These are phyloP conservation scores for Eriocheir sinensis DNA, from an alignment of 1,140 invertebrate species.

Conservation along the genomic window DNA sequence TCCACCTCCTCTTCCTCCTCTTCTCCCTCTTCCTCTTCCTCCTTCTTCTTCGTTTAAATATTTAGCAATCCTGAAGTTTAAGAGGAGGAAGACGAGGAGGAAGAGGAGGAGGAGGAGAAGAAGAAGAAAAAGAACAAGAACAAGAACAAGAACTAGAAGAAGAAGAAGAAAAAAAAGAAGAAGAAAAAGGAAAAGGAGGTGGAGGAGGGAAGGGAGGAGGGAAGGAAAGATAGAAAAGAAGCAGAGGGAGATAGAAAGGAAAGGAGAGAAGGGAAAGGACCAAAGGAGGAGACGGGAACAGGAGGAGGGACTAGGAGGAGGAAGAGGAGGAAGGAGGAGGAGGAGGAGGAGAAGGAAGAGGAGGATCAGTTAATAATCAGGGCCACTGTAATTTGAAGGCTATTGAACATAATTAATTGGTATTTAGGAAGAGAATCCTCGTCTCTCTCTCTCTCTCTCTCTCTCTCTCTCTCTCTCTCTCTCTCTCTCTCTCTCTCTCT, in stretches of 20 bases:
- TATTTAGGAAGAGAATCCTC: no score
- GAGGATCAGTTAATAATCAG: neutral
- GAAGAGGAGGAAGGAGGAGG: neutral
- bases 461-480: no score
- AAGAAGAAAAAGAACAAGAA: neutral
- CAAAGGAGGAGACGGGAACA: neutral
- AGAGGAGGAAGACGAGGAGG: neutral
- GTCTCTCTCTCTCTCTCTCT: no score
- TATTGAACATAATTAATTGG: no score
- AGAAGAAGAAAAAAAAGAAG: neutral
- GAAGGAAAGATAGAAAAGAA: neutral
- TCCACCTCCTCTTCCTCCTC: no score
- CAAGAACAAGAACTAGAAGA: neutral
- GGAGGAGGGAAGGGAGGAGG: neutral
- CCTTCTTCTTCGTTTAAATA: no score
- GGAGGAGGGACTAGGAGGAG: neutral
- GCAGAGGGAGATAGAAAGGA: neutral
- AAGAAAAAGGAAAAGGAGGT: neutral
- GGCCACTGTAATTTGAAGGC: neutral
- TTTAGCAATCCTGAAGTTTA: no score
- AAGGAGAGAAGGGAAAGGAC: neutral
- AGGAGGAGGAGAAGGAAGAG: neutral
- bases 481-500: no score
- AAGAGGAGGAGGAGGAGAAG: neutral
- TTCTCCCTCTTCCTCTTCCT: no score